Evolutionary conservation across 2,888 invertebrate species (phyloP), one percentile per base, ranked within the genome.

Genomic region (Macaria liturata): DNA sequence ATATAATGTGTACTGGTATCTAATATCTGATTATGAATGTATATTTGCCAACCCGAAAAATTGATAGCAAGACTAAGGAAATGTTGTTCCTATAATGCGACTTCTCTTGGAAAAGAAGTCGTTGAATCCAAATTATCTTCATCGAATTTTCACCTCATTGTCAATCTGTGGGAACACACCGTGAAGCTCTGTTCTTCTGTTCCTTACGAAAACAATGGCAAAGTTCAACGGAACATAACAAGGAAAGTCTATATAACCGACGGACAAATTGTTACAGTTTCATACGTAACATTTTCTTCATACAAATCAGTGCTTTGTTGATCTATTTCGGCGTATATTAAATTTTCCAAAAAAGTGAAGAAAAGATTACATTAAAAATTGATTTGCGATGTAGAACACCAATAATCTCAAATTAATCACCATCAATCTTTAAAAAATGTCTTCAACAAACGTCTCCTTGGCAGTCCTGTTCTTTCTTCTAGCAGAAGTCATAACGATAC

Each of bases 131-230:
- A 88, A 88, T 86, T 85, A 83, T 81, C 78, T 77, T 69, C 79
- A 72, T 78, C 86, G 79, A 89, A 90, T 91, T 91, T 91, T 91
- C 91, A 89, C 91, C 85, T 82, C 74, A 91, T 91, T 91, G 90
- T 91, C 75, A 71, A 79, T 50, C 75, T 82, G 85, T 89, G 90
- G 81, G 90, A 89, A 87, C 68, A 72, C 64, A 78, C 82, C 88
- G 88, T 88, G 87, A 91, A 86, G 86, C 69, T 51, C 51, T 44
- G 86, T 68, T 70, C 20, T 20, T 20, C 68, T 48, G 55, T 69
- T 70, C 68, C 64, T 66, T 64, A 57, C 68, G 52, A 60, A 82
- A 87, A 91, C 91, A 91, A 91, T 91, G 87, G 91, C 88, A 85
- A 85, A 87, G 89, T 88, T 88, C 90, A 89, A 72, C 89, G 82